These are phyloP conservation scores for Oreotrochilus melanogaster DNA, from an alignment of 2,113 vertebrate genomes.

Conservation along the genomic window DNA sequence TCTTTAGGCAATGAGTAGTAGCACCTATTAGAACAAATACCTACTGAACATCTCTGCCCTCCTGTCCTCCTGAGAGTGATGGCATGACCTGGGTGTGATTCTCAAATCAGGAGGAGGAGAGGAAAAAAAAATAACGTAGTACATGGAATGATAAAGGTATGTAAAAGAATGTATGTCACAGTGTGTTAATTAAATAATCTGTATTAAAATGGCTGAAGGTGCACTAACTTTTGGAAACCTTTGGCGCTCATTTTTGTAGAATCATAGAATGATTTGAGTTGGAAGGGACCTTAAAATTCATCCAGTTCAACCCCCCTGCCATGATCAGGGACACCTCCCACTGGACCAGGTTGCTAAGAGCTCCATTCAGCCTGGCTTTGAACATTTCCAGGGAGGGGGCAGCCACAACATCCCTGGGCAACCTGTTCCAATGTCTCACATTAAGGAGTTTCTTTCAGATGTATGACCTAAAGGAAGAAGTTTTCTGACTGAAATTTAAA, in stretches of 20 bases:
- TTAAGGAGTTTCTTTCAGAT: no score
- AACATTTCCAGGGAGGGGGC: no score
- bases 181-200: not conserved
- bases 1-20: not conserved
- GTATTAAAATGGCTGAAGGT: not conserved
- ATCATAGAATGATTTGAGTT: no score
- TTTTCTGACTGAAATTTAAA: not conserved
- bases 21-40: not conserved
- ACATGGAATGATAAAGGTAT: not conserved
- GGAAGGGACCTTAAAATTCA: no score
- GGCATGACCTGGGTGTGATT: not conserved
- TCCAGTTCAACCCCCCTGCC: no score
- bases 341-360: no score
- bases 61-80: not conserved
- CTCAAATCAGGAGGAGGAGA: not conserved
- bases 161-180: not conserved
- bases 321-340: no score
- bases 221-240: not conserved
- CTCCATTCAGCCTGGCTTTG: no score
- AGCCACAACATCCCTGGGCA: no score
- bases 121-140: not conserved
- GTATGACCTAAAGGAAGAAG: no score
- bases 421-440: no score
- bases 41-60: not conserved
- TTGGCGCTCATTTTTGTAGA: accelerated